A percentile compares a stretch with the other conserved stretches of the same genome.
Conservation (phyloP, 1,140 invertebrate species). For the Drosophila pseudoobscura region DNA sequence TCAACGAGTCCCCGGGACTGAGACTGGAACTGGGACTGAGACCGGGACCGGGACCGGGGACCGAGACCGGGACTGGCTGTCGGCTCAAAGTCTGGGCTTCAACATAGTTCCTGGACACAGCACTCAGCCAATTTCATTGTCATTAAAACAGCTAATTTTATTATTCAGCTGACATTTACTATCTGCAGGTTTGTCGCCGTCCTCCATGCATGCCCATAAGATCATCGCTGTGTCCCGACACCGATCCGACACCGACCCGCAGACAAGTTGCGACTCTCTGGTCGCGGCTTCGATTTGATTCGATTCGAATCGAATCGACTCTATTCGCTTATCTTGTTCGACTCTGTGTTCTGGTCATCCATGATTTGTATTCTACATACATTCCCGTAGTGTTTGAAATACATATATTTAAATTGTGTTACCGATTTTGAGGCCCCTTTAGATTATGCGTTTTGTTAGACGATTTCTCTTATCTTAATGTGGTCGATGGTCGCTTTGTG, state of each 20-base stretch:
- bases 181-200: constrained; percentile 64
- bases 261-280: constrained; percentile 23
- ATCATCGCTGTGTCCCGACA: constrained; percentile 6
- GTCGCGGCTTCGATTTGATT: constrained; percentile 28
- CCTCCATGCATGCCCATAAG: constrained; percentile 8
- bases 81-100: constrained; percentile 1
- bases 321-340: constrained; percentile 67
- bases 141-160: constrained; percentile 81
- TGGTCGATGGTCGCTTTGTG: constrained; percentile 6
- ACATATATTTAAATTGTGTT: constrained; percentile 79
- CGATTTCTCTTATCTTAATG: constrained; percentile 82
- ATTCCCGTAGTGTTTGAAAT: constrained; percentile 51
- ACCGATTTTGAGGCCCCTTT: constrained; percentile 65
- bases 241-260: constrained; percentile 12
- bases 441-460: constrained; percentile 83
- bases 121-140: constrained; percentile 64
- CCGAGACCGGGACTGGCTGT: too few species aligned
- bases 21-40: too few species aligned
- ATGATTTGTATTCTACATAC: constrained; percentile 65
- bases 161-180: constrained; percentile 77
- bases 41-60: not conserved
- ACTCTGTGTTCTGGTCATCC: constrained; percentile 62
- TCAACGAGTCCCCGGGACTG: constrained; percentile 9
- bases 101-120: constrained; percentile 25
- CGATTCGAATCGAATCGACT: constrained; percentile 36